Percentiles rank a stretch among this genome's conserved stretches.
Evolutionary conservation across 2,113 vertebrate genomes (phyloP).

Genomic region (Sphaerodactylus townsendi): DNA sequence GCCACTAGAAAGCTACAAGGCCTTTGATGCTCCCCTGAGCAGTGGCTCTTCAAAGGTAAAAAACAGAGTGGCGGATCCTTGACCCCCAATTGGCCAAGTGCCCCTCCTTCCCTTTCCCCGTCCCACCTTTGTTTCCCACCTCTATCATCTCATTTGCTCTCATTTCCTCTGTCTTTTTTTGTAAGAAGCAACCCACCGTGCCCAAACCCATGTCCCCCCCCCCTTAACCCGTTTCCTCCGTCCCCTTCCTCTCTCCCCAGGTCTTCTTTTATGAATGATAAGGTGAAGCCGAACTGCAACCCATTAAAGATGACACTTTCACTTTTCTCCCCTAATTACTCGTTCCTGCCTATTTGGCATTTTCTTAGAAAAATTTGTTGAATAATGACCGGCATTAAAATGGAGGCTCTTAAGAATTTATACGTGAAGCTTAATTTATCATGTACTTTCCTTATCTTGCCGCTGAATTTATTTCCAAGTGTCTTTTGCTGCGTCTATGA

Average conservation of each 20-base stretch:
- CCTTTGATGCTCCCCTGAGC: conserved; percentile 68
- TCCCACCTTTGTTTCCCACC: conserved; percentile 36
- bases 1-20: conserved; percentile 73
- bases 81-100: conserved; percentile 45
- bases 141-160: neutral
- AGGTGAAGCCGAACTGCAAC: conserved; percentile 91
- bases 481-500: conserved; percentile 89
- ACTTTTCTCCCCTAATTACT: conserved; percentile 99
- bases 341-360: conserved; percentile 99
- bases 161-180: conserved; percentile 21
- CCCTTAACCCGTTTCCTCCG: conserved; percentile 42
- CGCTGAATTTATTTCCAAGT: conserved; percentile 98
- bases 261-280: conserved; percentile 80
- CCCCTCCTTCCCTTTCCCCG: conserved; percentile 36
- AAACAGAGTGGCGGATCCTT: conserved; percentile 54
- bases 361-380: conserved; percentile 99
- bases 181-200: conserved; percentile 45
- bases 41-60: conserved; percentile 57
- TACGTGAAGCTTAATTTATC: conserved; percentile 98
- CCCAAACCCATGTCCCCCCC: conserved; percentile 52
- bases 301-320: conserved; percentile 99
- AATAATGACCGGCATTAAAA: conserved; percentile 99
- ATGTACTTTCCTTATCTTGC: conserved; percentile 99
- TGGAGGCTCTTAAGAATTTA: conserved; percentile 99
- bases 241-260: conserved; percentile 66